These are phyloP conservation scores for Rhegmatorhina hoffmannsi DNA, from an alignment of 2,113 vertebrate species.

Conservation along the genomic window DNA sequence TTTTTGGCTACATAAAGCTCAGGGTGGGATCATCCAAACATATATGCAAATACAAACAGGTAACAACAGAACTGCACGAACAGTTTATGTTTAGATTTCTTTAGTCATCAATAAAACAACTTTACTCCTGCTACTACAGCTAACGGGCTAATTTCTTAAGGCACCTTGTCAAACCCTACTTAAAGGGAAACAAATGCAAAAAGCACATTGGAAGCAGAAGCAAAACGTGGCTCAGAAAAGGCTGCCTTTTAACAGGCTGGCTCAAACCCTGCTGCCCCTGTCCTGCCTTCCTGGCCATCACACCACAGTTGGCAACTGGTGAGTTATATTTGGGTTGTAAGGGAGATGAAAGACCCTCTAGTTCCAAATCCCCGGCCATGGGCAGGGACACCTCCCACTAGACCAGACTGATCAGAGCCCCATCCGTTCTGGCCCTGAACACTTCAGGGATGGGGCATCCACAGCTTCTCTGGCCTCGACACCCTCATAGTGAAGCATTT, in stretches of 20 bases:
- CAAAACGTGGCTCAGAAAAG: neutral
- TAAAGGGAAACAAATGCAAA: neutral
- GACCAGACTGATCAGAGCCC: neutral
- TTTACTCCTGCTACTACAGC: neutral
- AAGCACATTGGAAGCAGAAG: neutral
- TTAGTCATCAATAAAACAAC: neutral
- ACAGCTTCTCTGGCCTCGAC: neutral
- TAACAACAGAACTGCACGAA: neutral
- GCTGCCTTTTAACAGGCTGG: neutral
- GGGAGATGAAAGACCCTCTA: too few relatives aligned
- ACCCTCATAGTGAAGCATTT: neutral
- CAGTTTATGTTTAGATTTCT: neutral
- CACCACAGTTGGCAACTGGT: neutral
- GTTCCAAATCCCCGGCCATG: neutral
- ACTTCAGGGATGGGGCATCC: neutral
- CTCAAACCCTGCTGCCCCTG: neutral
- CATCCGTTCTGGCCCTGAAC: too few relatives aligned
- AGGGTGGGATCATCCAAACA: neutral
- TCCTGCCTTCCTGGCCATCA: neutral
- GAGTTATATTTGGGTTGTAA: neutral
- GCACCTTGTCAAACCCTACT: neutral
- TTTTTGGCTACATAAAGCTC: neutral
- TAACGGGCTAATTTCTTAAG: fast-evolving
- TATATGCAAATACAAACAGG: neutral
- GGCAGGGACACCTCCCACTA: neutral